These are phyloP conservation scores for Platycercus adscitus DNA, from an alignment of 2,113 vertebrate species.

Conservation along the genomic window DNA sequence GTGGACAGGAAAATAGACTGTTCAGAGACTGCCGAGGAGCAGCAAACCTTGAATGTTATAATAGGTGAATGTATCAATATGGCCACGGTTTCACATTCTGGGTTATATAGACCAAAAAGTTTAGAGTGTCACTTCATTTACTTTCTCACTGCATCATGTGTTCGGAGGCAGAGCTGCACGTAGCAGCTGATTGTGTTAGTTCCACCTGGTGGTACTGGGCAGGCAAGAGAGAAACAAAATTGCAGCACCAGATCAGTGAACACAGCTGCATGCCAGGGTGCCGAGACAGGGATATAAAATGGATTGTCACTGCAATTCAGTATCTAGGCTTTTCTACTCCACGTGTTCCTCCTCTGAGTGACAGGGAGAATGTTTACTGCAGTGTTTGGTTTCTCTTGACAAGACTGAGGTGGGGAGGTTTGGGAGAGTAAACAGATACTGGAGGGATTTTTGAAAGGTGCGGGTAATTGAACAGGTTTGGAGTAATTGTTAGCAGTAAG, in stretches of 20 bases:
- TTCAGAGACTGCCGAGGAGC: background rate
- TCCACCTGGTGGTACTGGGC: background rate
- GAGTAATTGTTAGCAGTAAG: background rate
- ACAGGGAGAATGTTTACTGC: background rate
- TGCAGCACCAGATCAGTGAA: background rate
- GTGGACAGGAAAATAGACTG: background rate
- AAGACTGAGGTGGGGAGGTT: background rate
- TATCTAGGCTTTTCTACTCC: background rate
- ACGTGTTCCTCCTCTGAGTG: background rate
- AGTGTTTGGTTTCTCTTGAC: background rate
- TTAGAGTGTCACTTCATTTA: background rate
- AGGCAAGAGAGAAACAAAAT: background rate
- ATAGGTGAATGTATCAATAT: background rate
- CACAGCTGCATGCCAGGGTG: background rate
- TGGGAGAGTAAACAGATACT: background rate
- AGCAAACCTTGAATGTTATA: conserved; percentile 36
- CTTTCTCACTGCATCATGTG: background rate
- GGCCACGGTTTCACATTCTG: background rate
- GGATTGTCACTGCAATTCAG: background rate
- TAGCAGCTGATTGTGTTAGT: background rate
- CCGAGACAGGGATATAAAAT: background rate
- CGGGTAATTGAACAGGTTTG: background rate
- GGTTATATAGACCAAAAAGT: background rate
- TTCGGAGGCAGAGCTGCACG: background rate
- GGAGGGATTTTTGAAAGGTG: background rate